Percentiles rank a stretch among this genome's conserved stretches.
These are phyloP conservation scores for Dione juno DNA, from an alignment of 2,888 invertebrate species.

Conservation along the genomic window DNA sequence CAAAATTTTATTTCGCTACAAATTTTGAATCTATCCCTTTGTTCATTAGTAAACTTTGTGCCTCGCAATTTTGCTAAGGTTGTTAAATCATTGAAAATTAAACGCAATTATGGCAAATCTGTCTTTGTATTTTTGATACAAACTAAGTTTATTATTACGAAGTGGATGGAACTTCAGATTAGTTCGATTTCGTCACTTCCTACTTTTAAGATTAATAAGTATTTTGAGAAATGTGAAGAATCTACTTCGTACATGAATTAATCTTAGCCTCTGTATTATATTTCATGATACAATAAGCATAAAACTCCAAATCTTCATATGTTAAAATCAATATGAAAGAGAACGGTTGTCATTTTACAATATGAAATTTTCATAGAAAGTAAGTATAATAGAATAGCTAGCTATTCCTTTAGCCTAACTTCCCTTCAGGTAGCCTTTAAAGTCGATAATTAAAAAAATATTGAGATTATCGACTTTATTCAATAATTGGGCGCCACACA, in stretches of 20 bases:
- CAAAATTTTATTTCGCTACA: slow-evolving; percentile 33
- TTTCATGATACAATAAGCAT: not conserved
- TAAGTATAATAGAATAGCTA: too few relatives aligned
- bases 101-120: slow-evolving; percentile 12
- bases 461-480: too few relatives aligned
- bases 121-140: slow-evolving; percentile 7
- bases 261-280: too few relatives aligned
- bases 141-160: slow-evolving; percentile 7
- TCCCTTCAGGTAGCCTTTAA: too few relatives aligned
- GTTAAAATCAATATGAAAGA: not conserved
- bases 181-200: not conserved
- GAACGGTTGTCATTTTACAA: too few relatives aligned
- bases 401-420: too few relatives aligned
- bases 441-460: too few relatives aligned
- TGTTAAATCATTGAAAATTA: slow-evolving; percentile 15
- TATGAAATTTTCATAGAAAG: too few relatives aligned
- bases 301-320: not conserved
- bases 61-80: slow-evolving; percentile 24
- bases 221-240: not conserved
- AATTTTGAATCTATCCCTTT: slow-evolving; percentile 31
- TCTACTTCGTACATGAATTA: too few relatives aligned
- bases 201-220: not conserved
- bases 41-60: slow-evolving; percentile 35
- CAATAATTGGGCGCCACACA: too few relatives aligned
- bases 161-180: not conserved